Base-by-base conservation (phyloP, 2,888 invertebrate genomes). In the Belgica antarctica region DNA sequence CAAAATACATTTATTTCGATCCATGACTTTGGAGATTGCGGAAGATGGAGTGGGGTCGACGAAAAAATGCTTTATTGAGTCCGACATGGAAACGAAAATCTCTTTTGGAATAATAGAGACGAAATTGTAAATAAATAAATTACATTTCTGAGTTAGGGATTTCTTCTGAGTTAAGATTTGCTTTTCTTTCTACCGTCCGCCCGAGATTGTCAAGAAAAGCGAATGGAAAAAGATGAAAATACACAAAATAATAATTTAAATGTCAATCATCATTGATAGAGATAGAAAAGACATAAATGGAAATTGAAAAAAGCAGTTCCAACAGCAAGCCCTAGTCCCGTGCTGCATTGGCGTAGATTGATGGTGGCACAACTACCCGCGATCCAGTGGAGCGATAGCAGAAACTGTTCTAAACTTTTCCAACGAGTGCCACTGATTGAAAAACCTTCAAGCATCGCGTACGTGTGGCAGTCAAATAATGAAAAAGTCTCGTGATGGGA, bases 191-290 rank as follows among this genome's bases (percentile, higher is more conserved):
- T n/a, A n/a, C n/a, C n/a, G n/a, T n/a, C n/a, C n/a, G n/a, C n/a
- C n/a, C n/a, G n/a, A 31, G 34, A 8, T 31, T 31, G 34, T 8
- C 12, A 12, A 31, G 34, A 12, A 12, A 31, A 31, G 34, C 34
- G 12, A 31, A 31, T 5, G 12, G 12, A 31, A 8, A 61, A 61
- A 36, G 24, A 27, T n/a, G 34, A 57, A 68, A 25, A 31, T n/a
- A 70, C 47, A 61, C 61, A 61, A 70, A 68, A 70, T 70, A 70
- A 70, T 70, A 70, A 70, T 70, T 70, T 70, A 57, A 70, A 70
- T 70, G 70, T 70, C 70, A 70, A 70, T 70, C 70, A 70, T 70
- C 70, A 61, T 70, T 70, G 70, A 61, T 61, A 70, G 27, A 36
- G 41, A 61, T 22, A 27, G 70, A 34, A 70, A 70, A 61, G 68